These are phyloP conservation scores for Chroicocephalus ridibundus DNA, from an alignment of 2,113 vertebrate species.

Conservation along the genomic window DNA sequence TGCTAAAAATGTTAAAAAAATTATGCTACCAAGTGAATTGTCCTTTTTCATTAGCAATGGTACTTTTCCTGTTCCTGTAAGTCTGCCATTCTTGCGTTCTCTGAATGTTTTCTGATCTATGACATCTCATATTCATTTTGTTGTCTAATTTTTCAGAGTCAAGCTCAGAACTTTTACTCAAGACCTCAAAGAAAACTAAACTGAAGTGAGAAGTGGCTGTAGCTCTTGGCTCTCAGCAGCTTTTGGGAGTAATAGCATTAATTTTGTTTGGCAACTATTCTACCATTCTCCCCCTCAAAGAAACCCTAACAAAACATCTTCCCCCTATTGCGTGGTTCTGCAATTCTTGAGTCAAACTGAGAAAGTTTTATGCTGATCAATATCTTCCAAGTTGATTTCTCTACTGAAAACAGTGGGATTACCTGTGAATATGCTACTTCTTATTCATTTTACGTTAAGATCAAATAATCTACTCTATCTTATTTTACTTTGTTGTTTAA, in stretches of 20 bases:
- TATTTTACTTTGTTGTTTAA: neutral
- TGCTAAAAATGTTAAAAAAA: neutral
- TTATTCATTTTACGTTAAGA: neutral
- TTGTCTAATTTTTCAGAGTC: neutral
- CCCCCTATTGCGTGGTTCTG: rapidly evolving
- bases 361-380: neutral
- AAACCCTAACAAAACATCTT: rapidly evolving
- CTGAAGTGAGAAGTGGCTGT: neutral
- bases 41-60: neutral
- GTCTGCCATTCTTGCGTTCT: neutral
- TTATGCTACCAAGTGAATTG: neutral
- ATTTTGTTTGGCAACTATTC: neutral
- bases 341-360: neutral
- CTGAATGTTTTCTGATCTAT: neutral
- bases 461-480: neutral
- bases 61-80: neutral
- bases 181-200: neutral
- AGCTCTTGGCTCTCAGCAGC: neutral
- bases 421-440: neutral
- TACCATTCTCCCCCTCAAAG: neutral
- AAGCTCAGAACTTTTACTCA: neutral
- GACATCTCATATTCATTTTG: neutral
- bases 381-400: neutral
- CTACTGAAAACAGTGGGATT: neutral
- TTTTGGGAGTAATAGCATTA: neutral